Percentiles rank a stretch among this genome's conserved stretches.
Conservation (phyloP, 2,113 vertebrate species). For the Zapornia atra region DNA sequence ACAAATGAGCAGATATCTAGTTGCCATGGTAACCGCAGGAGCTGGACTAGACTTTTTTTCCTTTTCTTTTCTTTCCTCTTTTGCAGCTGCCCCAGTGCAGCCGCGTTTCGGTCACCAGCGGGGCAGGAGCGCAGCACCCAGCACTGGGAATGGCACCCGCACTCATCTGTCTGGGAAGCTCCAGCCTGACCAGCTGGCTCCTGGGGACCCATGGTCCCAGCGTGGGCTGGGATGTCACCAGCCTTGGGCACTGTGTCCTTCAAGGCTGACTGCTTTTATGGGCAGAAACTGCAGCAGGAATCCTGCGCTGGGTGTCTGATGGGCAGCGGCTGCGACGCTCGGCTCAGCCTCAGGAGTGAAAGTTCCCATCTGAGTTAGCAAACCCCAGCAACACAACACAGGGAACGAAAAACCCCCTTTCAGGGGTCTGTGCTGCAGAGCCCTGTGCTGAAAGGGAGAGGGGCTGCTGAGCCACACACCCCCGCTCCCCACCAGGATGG, state of each 20-base stretch:
- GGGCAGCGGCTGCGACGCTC: neutral
- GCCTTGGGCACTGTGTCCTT: neutral
- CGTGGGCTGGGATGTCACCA: neutral
- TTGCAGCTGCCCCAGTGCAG: neutral
- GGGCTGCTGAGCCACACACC: neutral
- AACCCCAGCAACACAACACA: neutral
- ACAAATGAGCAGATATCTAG: slow-evolving; percentile 37
- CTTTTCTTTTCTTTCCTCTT: neutral
- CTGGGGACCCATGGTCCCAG: fast-evolving
- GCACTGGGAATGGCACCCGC: neutral
- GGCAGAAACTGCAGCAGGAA: neutral
- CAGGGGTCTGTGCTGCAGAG: neutral
- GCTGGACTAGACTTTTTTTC: neutral
- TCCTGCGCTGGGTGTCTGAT: fast-evolving
- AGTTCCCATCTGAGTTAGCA: neutral
- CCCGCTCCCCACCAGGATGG: neutral
- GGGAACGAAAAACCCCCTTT: neutral
- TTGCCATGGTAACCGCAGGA: slow-evolving; percentile 37
- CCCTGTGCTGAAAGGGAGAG: neutral
- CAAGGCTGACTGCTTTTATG: fast-evolving
- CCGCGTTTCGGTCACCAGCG: neutral
- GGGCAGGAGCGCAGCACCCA: fast-evolving
- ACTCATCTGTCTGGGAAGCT: neutral
- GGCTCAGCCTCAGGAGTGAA: neutral
- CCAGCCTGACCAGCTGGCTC: neutral